phyloP scores from a whole-genome alignment of 2,113 vertebrate genomes.

The Corynorhinus townsendii region DNA sequence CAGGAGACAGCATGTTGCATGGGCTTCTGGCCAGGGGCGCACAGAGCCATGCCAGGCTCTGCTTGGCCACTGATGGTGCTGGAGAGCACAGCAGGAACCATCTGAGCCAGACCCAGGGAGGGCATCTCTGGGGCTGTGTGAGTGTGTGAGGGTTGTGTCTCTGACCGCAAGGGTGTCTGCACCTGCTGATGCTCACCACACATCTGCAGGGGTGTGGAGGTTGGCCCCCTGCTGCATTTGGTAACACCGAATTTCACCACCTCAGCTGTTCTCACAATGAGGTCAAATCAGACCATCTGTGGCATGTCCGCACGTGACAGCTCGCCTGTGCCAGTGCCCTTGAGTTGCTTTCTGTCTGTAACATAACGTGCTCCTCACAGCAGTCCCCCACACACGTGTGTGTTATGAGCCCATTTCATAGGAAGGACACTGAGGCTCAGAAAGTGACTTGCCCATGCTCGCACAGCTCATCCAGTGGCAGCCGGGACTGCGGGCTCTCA shows the following conservation, averaged over 20 bases:
- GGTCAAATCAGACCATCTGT: background rate
- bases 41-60: background rate
- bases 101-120: too few species aligned
- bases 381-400: rapidly evolving
- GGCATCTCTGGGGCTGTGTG: background rate
- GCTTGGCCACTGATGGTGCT: background rate
- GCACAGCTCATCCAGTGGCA: background rate
- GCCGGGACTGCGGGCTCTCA: rapidly evolving
- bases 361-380: background rate
- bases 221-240: rapidly evolving
- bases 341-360: background rate
- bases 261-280: background rate
- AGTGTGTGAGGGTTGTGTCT: background rate
- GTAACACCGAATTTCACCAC: too few species aligned
- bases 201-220: too few species aligned
- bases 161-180: too few species aligned
- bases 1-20: rapidly evolving
- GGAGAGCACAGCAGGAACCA: background rate
- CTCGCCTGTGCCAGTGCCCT: background rate
- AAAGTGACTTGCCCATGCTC: background rate
- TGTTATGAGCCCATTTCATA: background rate
- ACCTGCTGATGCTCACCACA: background rate
- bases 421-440: background rate
- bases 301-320: too few species aligned
- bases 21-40: background rate